phyloP scores from a whole-genome alignment of 2,797 vertebrate species.

The Pipistrellus pipistrellus region DNA sequence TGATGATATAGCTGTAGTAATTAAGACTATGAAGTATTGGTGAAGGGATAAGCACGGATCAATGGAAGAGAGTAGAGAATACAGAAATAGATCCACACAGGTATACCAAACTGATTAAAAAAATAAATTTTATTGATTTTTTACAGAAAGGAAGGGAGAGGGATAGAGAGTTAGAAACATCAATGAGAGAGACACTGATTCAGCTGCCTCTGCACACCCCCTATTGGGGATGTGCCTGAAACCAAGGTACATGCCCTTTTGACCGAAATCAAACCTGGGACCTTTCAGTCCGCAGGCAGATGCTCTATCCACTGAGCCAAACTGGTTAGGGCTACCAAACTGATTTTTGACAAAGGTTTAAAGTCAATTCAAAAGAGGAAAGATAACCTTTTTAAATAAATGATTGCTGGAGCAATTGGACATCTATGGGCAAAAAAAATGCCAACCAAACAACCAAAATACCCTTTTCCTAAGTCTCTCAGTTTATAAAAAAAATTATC shows the following conservation, averaged over 20 bases:
- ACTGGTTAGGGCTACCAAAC: neutral
- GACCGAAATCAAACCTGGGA: no score
- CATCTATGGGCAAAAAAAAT: neutral
- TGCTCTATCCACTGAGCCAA: no score
- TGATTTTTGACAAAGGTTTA: neutral
- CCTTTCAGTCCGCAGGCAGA: no score
- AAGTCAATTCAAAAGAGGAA: neutral
- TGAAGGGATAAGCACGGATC: neutral
- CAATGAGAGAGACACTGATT: no score
- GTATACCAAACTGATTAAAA: neutral
- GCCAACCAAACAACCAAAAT: neutral
- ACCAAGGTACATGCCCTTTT: no score
- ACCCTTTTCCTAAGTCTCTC: neutral
- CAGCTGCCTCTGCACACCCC: no score
- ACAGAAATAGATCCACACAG: neutral
- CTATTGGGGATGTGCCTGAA: no score
- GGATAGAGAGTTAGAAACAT: no score
- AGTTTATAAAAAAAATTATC: neutral
- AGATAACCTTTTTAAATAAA: neutral
- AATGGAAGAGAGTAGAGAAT: neutral
- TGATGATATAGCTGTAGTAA: neutral
- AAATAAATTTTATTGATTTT: no score
- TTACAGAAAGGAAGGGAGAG: no score
- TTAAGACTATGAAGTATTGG: neutral
- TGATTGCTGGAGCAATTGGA: neutral